phyloP scores from a whole-genome alignment of 2,888 invertebrate genomes.

The Metalampra italica region DNA sequence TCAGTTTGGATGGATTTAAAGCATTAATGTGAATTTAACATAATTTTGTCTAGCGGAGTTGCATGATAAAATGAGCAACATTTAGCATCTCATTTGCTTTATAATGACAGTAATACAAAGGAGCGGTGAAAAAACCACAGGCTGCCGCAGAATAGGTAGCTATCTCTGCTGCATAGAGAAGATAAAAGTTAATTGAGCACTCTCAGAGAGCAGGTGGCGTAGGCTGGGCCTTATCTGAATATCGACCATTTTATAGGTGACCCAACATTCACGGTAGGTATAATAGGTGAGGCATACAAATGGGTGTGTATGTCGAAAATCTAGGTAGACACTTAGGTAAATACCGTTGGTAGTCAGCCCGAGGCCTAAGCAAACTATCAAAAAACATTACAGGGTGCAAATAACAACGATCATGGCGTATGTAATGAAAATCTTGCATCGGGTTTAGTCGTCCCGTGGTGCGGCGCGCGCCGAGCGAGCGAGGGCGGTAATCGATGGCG shows the following conservation, averaged over 20 bases:
- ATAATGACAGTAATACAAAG: neutral
- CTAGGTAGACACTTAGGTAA: neutral
- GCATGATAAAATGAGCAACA: neutral
- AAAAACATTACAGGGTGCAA: conserved; percentile 77
- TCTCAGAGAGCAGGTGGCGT: conserved; percentile 12
- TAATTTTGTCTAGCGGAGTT: neutral
- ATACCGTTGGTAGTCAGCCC: conserved; percentile 17
- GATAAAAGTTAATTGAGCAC: conserved; percentile 13
- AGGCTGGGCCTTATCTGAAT: conserved; percentile 13
- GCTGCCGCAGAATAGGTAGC: conserved; percentile 6
- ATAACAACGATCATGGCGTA: conserved; percentile 75
- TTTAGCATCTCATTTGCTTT: neutral
- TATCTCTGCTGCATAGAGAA: conserved; percentile 7
- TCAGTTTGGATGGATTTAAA: neutral
- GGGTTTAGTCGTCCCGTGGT: conserved; percentile 59
- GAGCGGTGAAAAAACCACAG: neutral
- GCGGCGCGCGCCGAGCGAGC: conserved; percentile 58
- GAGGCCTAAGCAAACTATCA: conserved; percentile 67
- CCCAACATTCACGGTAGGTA: neutral
- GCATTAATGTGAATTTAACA: neutral
- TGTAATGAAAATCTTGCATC: conserved; percentile 76
- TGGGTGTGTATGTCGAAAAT: neutral
- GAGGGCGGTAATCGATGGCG: conserved; percentile 77
- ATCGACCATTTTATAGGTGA: conserved; percentile 4
- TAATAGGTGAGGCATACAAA: neutral